These are phyloP conservation scores for Sula dactylatra DNA, from an alignment of 2,113 vertebrate species.

Conservation along the genomic window DNA sequence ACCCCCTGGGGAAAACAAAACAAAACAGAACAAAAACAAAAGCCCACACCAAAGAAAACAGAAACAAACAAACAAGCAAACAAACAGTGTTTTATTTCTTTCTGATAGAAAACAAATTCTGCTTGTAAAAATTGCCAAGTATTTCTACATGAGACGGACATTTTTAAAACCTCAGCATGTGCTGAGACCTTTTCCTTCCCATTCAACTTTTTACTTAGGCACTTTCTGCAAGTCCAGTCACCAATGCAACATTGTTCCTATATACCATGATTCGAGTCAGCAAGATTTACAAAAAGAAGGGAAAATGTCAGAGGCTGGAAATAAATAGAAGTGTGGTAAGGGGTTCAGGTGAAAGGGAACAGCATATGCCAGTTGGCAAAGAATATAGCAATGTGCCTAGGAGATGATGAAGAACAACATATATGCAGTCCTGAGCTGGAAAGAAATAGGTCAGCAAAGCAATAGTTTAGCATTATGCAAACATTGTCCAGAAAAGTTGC, in stretches of 20 bases:
- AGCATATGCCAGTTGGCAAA: neutral
- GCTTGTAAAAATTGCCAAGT: neutral
- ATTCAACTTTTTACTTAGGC: neutral
- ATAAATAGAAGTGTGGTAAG: neutral
- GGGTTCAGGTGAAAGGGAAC: conserved; percentile 6
- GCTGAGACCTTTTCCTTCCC: neutral
- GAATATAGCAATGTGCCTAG: neutral
- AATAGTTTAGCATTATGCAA: neutral
- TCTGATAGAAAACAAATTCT: neutral
- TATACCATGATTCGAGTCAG: neutral
- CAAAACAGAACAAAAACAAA: neutral
- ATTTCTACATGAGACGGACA: neutral
- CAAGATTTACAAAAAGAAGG: neutral
- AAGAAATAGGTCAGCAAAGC: conserved; percentile 40
- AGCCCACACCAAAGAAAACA: neutral
- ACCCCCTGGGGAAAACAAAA: neutral
- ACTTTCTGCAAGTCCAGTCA: neutral
- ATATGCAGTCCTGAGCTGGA: conserved; percentile 10
- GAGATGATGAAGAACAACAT: neutral
- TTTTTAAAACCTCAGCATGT: neutral
- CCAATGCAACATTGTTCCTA: neutral
- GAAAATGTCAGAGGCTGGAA: conserved; percentile 1
- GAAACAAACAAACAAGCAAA: neutral
- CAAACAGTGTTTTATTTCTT: neutral
- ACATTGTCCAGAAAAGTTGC: neutral